Conservation (phyloP, 2,888 invertebrate species). For the Napeogenes inachia region DNA sequence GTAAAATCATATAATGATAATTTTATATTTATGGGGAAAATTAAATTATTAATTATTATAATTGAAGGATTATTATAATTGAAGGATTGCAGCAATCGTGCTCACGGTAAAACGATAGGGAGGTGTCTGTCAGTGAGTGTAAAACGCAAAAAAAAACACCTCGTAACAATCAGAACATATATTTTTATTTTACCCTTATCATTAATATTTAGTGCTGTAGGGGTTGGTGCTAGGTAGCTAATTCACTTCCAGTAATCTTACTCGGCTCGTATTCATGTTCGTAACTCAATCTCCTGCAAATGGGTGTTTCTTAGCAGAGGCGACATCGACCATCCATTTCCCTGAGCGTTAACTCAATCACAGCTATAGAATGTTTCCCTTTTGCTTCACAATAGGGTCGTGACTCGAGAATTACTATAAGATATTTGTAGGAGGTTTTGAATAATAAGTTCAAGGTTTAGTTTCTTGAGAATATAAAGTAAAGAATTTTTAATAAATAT, state of each 20-base stretch:
- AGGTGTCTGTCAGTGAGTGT: too few species aligned
- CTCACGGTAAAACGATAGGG: too few species aligned
- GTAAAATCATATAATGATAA: not conserved
- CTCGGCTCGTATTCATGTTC: slow-evolving; percentile 22
- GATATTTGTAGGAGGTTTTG: not conserved
- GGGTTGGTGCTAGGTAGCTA: too few species aligned
- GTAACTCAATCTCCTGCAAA: slow-evolving; percentile 60
- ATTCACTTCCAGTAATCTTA: slow-evolving; percentile 12
- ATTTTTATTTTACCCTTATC: too few species aligned
- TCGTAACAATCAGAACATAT: too few species aligned
- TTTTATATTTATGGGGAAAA: too few species aligned
- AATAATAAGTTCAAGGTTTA: not conserved
- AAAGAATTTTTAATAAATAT: too few species aligned
- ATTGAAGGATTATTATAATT: too few species aligned
- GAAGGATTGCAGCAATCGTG: too few species aligned
- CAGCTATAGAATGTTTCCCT: slow-evolving; percentile 57
- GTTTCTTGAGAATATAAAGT: not conserved
- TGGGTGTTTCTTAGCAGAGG: slow-evolving; percentile 47
- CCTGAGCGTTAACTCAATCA: slow-evolving; percentile 67
- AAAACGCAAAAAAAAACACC: too few species aligned
- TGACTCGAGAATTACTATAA: slow-evolving; percentile 17
- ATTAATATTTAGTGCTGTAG: too few species aligned
- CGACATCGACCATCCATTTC: slow-evolving; percentile 63
- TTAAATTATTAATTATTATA: too few species aligned
- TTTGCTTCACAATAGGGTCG: slow-evolving; percentile 24